Percentiles rank a stretch among this genome's conserved stretches.
These are phyloP conservation scores for Sinocyclocheilus grahami DNA, from an alignment of 2,113 vertebrate species.

Conservation along the genomic window DNA sequence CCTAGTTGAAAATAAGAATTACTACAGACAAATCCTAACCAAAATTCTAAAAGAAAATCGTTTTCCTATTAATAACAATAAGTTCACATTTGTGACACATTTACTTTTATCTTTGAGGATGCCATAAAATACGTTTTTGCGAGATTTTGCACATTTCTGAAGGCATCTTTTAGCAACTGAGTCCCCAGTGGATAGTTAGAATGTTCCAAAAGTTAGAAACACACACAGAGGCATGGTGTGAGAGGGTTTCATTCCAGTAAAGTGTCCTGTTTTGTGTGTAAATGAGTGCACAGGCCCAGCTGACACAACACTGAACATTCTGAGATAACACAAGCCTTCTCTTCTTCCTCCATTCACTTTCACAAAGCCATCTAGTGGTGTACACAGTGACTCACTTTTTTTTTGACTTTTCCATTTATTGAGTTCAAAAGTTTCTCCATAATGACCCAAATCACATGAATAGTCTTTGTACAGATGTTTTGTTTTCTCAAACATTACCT, in stretches of 20 bases:
- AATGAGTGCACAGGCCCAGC: conserved; percentile 5
- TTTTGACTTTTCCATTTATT: neutral
- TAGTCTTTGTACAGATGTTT: neutral
- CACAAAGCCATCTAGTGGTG: conserved; percentile 32
- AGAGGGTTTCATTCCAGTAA: conserved; percentile 30
- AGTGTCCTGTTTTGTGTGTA: conserved; percentile 23
- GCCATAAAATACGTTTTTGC: neutral
- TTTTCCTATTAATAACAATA: no score
- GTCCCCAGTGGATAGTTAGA: neutral
- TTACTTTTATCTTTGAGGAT: neutral
- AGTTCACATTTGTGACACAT: no score
- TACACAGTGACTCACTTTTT: neutral
- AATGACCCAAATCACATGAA: conserved; percentile 2
- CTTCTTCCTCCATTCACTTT: conserved; percentile 6
- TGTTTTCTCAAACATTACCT: neutral
- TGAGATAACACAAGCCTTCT: neutral
- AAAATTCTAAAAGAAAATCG: neutral
- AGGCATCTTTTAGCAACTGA: neutral
- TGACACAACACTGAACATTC: conserved; percentile 32
- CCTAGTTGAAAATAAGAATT: neutral
- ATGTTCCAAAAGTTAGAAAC: neutral
- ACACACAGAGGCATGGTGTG: conserved; percentile 11
- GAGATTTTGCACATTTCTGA: neutral
- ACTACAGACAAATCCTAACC: neutral
- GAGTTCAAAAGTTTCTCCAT: neutral